Evolutionary conservation across 92 coral and sea anemone species (phyloP).

Genomic region (Zoanthus sociatus): DNA sequence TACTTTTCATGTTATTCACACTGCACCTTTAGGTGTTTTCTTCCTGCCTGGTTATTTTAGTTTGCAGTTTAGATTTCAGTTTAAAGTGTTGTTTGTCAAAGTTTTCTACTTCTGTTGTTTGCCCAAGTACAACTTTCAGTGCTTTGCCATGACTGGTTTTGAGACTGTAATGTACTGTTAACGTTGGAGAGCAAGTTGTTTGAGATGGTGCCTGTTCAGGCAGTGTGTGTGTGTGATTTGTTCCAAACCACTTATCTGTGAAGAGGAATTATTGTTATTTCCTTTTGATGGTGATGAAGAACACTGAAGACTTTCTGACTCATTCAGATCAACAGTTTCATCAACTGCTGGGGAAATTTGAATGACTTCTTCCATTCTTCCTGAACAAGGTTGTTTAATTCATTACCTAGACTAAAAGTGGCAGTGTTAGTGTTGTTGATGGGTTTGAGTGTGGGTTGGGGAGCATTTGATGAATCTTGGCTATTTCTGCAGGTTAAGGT

Average conservation of each 20-base stretch:
- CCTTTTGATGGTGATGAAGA: slow-evolving; percentile 1
- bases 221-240: neutral
- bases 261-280: neutral
- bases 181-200: neutral
- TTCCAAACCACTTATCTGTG: neutral
- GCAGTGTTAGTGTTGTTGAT: neutral
- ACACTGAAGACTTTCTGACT: neutral
- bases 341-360: slow-evolving; percentile 21
- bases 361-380: slow-evolving; percentile 17
- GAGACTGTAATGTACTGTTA: slow-evolving; percentile 17
- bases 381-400: neutral
- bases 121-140: slow-evolving; percentile 29
- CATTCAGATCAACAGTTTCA: slow-evolving; percentile 10
- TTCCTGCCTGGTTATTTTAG: neutral
- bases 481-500: neutral
- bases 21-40: slow-evolving; percentile 12
- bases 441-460: neutral
- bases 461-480: neutral
- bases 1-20: slow-evolving; percentile 23
- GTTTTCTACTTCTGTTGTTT: slow-evolving; percentile 31
- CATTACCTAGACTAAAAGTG: neutral
- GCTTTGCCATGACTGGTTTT: slow-evolving; percentile 47
- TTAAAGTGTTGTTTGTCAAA: slow-evolving; percentile 39
- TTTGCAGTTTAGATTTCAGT: slow-evolving; percentile 26
- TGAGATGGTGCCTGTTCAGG: neutral